A percentile compares a stretch with the other conserved stretches of the same genome.
These are phyloP conservation scores for Pyrrhura leucotis DNA, from an alignment of 2,797 vertebrate species.

Conservation along the genomic window DNA sequence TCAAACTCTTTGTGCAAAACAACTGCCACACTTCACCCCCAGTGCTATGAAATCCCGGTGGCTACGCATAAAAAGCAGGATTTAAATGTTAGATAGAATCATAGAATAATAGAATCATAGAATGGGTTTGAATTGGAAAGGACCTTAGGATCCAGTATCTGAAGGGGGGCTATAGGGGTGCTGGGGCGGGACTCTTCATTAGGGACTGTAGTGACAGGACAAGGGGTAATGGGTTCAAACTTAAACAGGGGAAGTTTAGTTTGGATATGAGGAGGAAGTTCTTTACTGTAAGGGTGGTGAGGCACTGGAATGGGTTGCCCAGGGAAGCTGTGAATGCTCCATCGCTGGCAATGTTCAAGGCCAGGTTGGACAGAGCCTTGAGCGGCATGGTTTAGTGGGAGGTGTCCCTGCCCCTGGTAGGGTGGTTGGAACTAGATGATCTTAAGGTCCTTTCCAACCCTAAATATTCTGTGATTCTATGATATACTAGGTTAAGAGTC, in stretches of 20 bases:
- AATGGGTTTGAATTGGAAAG: not conserved
- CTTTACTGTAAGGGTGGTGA: too few relatives aligned
- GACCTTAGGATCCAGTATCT: not conserved
- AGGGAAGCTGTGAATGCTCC: too few relatives aligned
- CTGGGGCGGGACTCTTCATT: too few relatives aligned
- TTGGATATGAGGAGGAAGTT: too few relatives aligned
- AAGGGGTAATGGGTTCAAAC: too few relatives aligned
- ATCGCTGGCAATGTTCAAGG: too few relatives aligned
- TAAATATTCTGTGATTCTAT: not conserved
- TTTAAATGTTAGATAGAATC: not conserved
- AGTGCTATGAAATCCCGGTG: not conserved
- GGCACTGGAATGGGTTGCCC: too few relatives aligned
- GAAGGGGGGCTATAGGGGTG: too few relatives aligned
- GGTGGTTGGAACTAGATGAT: not conserved
- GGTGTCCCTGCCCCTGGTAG: not conserved
- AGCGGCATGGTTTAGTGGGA: too few relatives aligned
- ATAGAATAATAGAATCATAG: not conserved
- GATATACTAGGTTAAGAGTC: not conserved
- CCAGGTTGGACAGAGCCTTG: too few relatives aligned
- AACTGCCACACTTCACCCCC: not conserved
- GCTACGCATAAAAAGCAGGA: not conserved
- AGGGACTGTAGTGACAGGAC: too few relatives aligned
- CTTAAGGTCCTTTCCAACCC: not conserved
- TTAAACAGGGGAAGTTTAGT: too few relatives aligned
- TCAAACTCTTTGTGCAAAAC: not conserved